A percentile compares a stretch with the other conserved stretches of the same genome.
Evolutionary conservation across 1,140 invertebrate species (phyloP).

Genomic region (Drosophila bocki): DNA sequence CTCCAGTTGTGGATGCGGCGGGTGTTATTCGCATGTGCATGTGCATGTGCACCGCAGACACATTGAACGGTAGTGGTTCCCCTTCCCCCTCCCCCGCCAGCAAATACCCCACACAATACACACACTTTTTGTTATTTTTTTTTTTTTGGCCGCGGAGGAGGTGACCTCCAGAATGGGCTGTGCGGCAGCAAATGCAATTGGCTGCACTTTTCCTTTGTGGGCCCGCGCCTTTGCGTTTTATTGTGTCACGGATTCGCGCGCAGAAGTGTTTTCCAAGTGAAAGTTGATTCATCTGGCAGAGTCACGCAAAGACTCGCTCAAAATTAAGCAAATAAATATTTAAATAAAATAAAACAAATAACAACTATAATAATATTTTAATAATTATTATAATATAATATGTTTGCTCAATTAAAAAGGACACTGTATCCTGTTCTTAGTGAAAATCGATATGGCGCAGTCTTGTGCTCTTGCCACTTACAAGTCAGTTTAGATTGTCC

Average conservation of each 20-base stretch:
- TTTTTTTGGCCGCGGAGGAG: slow-evolving; percentile 19
- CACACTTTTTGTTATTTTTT: slow-evolving; percentile 11
- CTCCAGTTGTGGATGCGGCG: slow-evolving; percentile 69
- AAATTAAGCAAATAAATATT: neutral
- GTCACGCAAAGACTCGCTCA: neutral
- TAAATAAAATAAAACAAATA: neutral
- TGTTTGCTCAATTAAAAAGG: slow-evolving; percentile 54
- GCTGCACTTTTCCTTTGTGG: slow-evolving; percentile 70
- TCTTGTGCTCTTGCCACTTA: slow-evolving; percentile 32
- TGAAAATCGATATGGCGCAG: slow-evolving; percentile 73
- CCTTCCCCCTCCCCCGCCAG: neutral
- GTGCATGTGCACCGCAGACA: slow-evolving; percentile 47
- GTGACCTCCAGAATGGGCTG: slow-evolving; percentile 47
- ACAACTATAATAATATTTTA: too few relatives aligned
- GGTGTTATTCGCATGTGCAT: slow-evolving; percentile 48
- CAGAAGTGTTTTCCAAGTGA: slow-evolving; percentile 46
- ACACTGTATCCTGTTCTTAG: slow-evolving; percentile 59
- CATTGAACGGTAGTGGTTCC: slow-evolving; percentile 28
- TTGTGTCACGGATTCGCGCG: slow-evolving; percentile 76
- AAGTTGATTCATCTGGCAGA: slow-evolving; percentile 33
- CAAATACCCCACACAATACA: slow-evolving; percentile 26
- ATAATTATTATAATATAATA: neutral
- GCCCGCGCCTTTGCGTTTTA: slow-evolving; percentile 63
- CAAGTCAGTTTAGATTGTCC: slow-evolving; percentile 30
- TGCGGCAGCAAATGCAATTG: slow-evolving; percentile 45